Percentiles rank a stretch among this genome's conserved stretches.
These are phyloP conservation scores for Pseudomugil gertrudae DNA, from an alignment of 2,797 vertebrate genomes.

Conservation along the genomic window DNA sequence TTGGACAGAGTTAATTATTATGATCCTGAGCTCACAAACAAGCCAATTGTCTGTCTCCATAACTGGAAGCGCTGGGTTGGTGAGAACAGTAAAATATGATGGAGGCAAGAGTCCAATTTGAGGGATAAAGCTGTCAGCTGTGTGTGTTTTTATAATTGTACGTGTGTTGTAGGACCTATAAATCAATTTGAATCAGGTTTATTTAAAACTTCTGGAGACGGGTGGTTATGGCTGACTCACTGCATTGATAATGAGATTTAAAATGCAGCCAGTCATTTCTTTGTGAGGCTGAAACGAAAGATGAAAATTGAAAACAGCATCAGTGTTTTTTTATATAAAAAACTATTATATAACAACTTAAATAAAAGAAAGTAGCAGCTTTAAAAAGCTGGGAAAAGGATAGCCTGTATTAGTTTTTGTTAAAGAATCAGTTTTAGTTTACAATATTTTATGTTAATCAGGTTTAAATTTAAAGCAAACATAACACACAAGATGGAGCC, in stretches of 20 bases:
- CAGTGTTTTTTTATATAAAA: neutral
- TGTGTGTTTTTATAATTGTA: conserved; percentile 65
- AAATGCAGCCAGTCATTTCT: conserved; percentile 24
- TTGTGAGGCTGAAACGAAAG: conserved; percentile 11
- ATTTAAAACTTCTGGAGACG: conserved; percentile 53
- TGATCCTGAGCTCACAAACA: conserved; percentile 61
- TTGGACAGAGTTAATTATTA: conserved; percentile 67
- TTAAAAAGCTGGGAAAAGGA: neutral
- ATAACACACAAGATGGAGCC: neutral
- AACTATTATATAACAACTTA: neutral
- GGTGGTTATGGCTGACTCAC: conserved; percentile 27
- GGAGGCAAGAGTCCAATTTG: conserved; percentile 61
- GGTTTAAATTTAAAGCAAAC: neutral
- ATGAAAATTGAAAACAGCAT: conserved; percentile 1
- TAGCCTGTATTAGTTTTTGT: neutral
- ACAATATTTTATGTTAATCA: neutral
- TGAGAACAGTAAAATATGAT: conserved; percentile 52
- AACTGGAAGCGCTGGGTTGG: conserved; percentile 24
- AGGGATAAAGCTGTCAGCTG: conserved; percentile 47
- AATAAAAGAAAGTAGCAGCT: neutral
- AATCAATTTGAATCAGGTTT: conserved; percentile 67
- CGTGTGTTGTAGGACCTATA: conserved; percentile 52
- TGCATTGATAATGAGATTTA: conserved; percentile 41
- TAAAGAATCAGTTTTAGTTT: neutral
- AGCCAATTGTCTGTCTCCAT: conserved; percentile 46